Evolutionary conservation across 2,888 invertebrate genomes (phyloP).

Genomic region (Cephonodes hylas): DNA sequence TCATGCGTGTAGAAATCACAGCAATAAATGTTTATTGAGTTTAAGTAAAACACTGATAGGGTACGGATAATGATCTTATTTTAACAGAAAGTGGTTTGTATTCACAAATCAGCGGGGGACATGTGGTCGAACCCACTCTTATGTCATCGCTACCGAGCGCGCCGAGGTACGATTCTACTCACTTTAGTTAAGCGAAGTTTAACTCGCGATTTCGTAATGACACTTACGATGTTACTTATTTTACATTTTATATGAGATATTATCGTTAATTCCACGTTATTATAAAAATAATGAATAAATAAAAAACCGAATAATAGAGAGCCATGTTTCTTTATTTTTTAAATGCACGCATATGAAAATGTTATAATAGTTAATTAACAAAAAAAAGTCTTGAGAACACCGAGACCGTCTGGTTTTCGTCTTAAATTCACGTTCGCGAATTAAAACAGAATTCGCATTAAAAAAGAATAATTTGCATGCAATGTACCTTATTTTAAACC

Average conservation of each 20-base stretch:
- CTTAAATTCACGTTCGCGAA: neutral
- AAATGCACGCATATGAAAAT: too few species aligned
- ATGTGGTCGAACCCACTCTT: constrained; percentile 46
- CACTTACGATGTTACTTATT: too few species aligned
- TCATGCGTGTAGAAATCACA: neutral
- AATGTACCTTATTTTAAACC: neutral
- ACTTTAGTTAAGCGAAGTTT: constrained; percentile 25
- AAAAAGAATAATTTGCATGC: neutral
- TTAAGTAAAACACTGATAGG: constrained; percentile 19
- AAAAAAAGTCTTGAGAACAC: neutral
- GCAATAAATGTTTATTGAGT: constrained; percentile 11
- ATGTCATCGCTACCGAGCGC: constrained; percentile 29
- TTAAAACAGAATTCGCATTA: neutral
- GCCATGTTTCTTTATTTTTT: too few species aligned
- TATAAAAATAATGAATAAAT: neutral
- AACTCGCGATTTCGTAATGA: constrained; percentile 13
- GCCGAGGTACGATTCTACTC: constrained; percentile 21
- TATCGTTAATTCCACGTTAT: neutral
- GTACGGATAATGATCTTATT: constrained; percentile 33
- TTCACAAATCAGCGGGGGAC: constrained; percentile 39
- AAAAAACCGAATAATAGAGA: neutral
- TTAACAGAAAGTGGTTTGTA: constrained; percentile 28
- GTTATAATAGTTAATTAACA: too few species aligned
- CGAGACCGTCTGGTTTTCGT: neutral
- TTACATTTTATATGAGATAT: too few species aligned